Conservation (phyloP, 1,140 invertebrate species). For the Drosophila persimilis region DNA sequence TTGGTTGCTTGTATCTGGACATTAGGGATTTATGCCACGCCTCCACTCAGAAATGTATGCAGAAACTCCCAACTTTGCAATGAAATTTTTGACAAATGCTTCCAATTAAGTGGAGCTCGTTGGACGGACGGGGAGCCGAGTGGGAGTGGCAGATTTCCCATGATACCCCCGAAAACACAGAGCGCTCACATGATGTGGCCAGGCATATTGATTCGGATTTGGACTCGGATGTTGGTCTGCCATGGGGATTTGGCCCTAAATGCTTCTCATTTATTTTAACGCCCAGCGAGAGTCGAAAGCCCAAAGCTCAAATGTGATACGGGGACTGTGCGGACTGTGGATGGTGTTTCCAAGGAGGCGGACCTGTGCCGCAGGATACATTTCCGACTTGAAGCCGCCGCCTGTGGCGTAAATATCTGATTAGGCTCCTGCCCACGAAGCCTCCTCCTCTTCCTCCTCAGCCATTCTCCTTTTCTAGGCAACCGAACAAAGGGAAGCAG, state of each 20-base stretch:
- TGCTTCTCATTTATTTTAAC: conserved; percentile 61
- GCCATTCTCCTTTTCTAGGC: conserved; percentile 22
- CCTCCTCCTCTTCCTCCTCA: background rate
- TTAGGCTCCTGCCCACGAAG: conserved; percentile 45
- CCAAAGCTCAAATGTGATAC: conserved; percentile 51
- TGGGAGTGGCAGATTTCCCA: conserved; percentile 10
- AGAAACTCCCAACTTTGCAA: conserved; percentile 12
- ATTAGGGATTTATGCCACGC: background rate
- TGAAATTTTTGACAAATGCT: conserved; percentile 49
- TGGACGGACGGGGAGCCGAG: background rate
- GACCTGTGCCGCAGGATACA: conserved; percentile 21
- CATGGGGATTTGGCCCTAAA: conserved; percentile 54
- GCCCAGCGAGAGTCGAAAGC: conserved; percentile 47
- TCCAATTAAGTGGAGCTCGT: conserved; percentile 35
- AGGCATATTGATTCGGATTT: conserved; percentile 35
- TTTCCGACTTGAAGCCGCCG: conserved; percentile 42
- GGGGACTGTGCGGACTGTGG: background rate
- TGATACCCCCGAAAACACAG: background rate
- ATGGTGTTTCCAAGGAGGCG: conserved; percentile 1
- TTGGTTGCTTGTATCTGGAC: background rate
- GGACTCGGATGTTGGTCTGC: conserved; percentile 8
- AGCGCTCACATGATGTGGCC: conserved; percentile 32
- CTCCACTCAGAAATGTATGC: conserved; percentile 25
- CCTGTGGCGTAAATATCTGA: conserved; percentile 63
- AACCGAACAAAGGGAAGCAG: conserved; percentile 42